Evolutionary conservation across 2,888 invertebrate genomes (phyloP).

Genomic region (Punctoribates punctum): DNA sequence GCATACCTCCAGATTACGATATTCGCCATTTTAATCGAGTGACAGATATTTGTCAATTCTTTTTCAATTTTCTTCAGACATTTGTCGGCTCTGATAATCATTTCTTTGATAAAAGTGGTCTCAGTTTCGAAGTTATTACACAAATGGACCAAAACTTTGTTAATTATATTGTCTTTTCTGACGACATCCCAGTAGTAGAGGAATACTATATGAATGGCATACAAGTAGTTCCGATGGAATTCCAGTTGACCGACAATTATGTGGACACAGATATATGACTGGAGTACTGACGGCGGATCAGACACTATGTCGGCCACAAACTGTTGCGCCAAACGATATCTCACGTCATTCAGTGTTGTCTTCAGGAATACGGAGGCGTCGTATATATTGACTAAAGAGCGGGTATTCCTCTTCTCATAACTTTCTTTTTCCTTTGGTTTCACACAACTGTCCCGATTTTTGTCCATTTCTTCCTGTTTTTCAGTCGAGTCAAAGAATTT

Average conservation of each 20-base stretch:
- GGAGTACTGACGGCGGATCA: constrained; percentile 12
- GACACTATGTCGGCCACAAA: constrained; percentile 4
- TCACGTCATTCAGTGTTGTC: constrained; percentile 18
- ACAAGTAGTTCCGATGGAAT: constrained; percentile 15
- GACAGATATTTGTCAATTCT: background rate
- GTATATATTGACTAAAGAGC: constrained; percentile 1
- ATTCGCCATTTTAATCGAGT: background rate
- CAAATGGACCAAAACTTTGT: constrained; percentile 25
- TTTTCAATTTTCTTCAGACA: constrained; percentile 22
- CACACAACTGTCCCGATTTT: background rate
- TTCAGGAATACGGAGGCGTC: constrained; percentile 21
- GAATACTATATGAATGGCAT: constrained; percentile 3
- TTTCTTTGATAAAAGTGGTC: constrained; percentile 7
- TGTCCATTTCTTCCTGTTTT: background rate
- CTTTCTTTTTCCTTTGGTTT: background rate
- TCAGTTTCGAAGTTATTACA: background rate
- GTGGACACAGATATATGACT: constrained; percentile 12
- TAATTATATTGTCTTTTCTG: constrained; percentile 22
- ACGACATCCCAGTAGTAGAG: constrained; percentile 30
- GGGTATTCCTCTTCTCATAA: background rate
- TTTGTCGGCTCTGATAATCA: constrained; percentile 15
- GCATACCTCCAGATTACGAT: constrained; percentile 5
- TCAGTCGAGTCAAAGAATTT: background rate
- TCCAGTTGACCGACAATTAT: constrained; percentile 21
- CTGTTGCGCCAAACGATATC: constrained; percentile 25